Evolutionary conservation across 23 tunicate genomes (phyloP).

Genomic region (Corella eumyota): DNA sequence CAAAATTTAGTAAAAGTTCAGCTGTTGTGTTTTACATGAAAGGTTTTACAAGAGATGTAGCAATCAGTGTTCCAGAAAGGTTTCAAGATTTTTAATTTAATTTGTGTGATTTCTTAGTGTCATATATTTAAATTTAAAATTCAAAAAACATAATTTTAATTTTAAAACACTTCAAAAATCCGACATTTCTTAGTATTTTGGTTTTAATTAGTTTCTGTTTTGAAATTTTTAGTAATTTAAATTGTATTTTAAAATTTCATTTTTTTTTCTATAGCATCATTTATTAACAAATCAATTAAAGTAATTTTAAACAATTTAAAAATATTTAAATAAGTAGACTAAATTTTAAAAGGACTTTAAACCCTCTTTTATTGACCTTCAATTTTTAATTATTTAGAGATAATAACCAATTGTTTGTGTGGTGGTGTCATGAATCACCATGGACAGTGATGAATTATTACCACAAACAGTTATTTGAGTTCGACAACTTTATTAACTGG

Average conservation of each 20-base stretch:
- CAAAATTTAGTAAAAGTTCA: slow-evolving; percentile 8
- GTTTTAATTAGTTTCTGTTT: too few species aligned
- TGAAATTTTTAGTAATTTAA: too few species aligned
- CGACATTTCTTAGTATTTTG: too few species aligned
- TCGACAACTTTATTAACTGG: slow-evolving; percentile 33
- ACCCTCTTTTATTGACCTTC: too few species aligned
- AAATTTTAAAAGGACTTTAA: neutral
- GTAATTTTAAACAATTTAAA: neutral
- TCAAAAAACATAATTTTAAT: too few species aligned
- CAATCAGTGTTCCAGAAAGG: too few species aligned
- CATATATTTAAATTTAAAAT: too few species aligned
- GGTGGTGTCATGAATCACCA: slow-evolving; percentile 51
- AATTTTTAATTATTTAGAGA: slow-evolving; percentile 8
- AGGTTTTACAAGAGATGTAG: slow-evolving; percentile 1
- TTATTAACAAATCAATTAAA: neutral
- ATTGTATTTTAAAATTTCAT: too few species aligned
- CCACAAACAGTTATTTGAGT: slow-evolving; percentile 12
- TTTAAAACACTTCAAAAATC: too few species aligned
- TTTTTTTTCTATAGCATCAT: too few species aligned
- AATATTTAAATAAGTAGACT: neutral
- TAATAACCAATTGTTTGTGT: slow-evolving; percentile 32
- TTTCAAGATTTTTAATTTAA: too few species aligned
- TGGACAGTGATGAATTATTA: slow-evolving; percentile 28
- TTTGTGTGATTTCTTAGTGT: too few species aligned
- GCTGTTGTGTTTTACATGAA: slow-evolving; percentile 47